These are phyloP conservation scores for Oryzias dopingdopingensis DNA, from an alignment of 2,797 vertebrate species.

Conservation along the genomic window DNA sequence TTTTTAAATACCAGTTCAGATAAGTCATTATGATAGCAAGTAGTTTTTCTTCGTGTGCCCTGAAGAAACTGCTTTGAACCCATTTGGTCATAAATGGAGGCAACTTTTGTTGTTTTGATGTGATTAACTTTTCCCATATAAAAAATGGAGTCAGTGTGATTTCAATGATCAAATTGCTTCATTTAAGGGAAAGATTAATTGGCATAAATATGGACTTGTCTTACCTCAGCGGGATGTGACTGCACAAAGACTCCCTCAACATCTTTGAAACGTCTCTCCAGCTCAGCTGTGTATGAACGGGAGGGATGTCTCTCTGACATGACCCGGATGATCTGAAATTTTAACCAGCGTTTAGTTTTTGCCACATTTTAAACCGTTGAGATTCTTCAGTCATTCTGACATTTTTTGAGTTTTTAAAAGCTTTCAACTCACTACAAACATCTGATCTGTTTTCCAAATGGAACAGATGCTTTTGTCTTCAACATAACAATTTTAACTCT, in stretches of 20 bases:
- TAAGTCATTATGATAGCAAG: not conserved
- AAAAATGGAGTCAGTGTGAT: conserved; percentile 40
- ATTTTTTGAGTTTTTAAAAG: no score
- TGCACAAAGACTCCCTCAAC: conserved; percentile 56
- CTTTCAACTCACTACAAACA: no score
- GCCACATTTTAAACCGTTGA: no score
- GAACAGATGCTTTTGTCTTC: no score
- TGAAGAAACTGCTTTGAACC: not conserved
- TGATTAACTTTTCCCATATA: conserved; percentile 10
- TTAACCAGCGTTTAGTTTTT: not conserved
- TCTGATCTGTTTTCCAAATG: no score
- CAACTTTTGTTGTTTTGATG: not conserved
- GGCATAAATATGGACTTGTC: conserved; percentile 7
- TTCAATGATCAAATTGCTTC: conserved; percentile 10
- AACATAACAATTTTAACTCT: no score
- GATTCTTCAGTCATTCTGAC: no score
- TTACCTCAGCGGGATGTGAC: conserved; percentile 64
- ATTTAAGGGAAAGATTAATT: conserved; percentile 5
- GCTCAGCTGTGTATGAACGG: conserved; percentile 52
- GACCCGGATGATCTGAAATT: conserved; percentile 64
- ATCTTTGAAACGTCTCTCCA: conserved; percentile 67
- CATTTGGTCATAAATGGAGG: not conserved
- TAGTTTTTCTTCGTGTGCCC: not conserved
- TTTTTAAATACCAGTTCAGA: conserved; percentile 2
- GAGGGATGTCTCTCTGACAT: conserved; percentile 77